Percentiles rank a stretch among this genome's conserved stretches.
These are phyloP conservation scores for Drosophila chauvacae DNA, from an alignment of 1,140 invertebrate genomes.

Conservation along the genomic window DNA sequence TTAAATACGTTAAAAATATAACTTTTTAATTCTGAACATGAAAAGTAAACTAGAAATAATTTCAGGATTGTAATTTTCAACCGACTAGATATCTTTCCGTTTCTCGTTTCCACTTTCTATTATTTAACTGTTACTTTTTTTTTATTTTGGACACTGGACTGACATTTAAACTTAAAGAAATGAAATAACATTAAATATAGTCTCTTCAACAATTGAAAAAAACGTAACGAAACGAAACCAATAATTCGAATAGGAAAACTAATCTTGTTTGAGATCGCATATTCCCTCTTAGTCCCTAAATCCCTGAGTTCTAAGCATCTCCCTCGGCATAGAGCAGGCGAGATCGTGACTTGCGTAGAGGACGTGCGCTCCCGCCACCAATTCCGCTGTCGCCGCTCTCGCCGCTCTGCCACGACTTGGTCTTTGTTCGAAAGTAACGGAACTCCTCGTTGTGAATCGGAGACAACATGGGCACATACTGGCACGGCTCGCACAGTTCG, in stretches of 20 bases:
- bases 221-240: constrained; percentile 59
- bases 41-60: constrained; percentile 22
- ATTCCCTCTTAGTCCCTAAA: neutral
- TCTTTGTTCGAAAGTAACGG: constrained; percentile 87
- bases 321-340: constrained; percentile 61
- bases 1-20: constrained; percentile 17
- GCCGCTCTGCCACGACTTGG: constrained; percentile 87
- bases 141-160: constrained; percentile 30
- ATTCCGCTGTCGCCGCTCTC: constrained; percentile 52
- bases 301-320: neutral
- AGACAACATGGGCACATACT: constrained; percentile 92
- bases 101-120: neutral
- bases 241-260: constrained; percentile 35
- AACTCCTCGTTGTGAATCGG: constrained; percentile 90
- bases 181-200: constrained; percentile 28
- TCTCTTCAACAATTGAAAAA: constrained; percentile 37
- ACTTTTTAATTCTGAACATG: constrained; percentile 37
- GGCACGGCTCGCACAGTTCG: constrained; percentile 90
- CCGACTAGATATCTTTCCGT: constrained; percentile 56
- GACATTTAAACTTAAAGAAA: constrained; percentile 22
- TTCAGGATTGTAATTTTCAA: constrained; percentile 34
- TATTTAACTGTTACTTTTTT: neutral
- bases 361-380: constrained; percentile 22
- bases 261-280: constrained; percentile 4
- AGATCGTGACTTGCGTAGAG: constrained; percentile 60